Base-by-base conservation (phyloP, 2,888 invertebrate genomes). In the Leptinotarsa haldemani region DNA sequence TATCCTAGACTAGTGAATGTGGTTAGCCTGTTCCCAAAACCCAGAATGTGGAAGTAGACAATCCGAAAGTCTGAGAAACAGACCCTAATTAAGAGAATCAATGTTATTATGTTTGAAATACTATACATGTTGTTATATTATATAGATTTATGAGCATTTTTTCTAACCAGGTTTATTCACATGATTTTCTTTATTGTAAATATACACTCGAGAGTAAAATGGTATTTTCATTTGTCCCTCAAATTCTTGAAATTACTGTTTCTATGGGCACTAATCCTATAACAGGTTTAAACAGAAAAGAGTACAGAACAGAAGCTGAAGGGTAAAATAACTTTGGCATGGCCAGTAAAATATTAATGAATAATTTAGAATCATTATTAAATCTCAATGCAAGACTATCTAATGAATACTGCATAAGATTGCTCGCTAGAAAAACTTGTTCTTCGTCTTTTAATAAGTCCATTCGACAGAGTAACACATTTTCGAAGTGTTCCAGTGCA, bases 221-320 rank as follows among this genome's bases (percentile, higher is more conserved):
- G 16, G 61, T 71, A 61, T 71, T 64, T 69, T 47, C 2, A 20
- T 18, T 18, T 12, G 1, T 65, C 20, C 25, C 56, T 79, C 85
- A 87, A 77, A 88, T 88, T 3, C 88, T 88, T 30, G 84, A 80
- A 69, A 88, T 86, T n/a, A 88, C 85, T 65, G 84, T 86, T 82
- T 88, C 88, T 47, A 88, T 85, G 1, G 87, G 85, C 20, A 88
- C 83, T 53, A 82, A 72, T 13, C 88, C 88, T 64, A 88, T 87
- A 40, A 88, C 85, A 5, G 87, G 86, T 70, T 84, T 84, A 80
- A 88, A 88, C 4, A 88, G 74, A 13, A 83, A 70, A n/a, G 81
- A 79, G 73, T 85, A 82, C 46, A 88, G 67, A 48, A 81, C 78
- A 5, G 78, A 78, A 18, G 85, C 77, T n/a, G 84, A 81, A 3